Percentiles rank a stretch among this genome's conserved stretches.
phyloP scores from a whole-genome alignment of 2,888 invertebrate species.

The Amaurobius ferox region DNA sequence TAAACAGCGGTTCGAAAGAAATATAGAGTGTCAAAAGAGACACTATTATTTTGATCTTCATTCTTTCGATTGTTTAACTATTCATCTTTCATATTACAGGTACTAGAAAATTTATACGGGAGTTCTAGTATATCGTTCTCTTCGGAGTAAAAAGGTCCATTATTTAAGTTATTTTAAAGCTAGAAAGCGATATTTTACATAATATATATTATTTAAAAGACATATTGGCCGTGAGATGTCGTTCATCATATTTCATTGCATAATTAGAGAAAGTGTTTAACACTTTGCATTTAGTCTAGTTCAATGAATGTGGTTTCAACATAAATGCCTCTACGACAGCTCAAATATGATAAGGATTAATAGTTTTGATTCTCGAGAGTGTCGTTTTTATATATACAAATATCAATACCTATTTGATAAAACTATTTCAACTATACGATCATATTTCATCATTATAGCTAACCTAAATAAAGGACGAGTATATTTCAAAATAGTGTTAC shows the following conservation, averaged over 20 bases:
- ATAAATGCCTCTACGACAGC: conserved; percentile 14
- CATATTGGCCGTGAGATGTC: background rate
- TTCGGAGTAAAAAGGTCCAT: background rate
- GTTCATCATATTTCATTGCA: background rate
- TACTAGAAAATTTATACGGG: background rate
- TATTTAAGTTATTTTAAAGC: background rate
- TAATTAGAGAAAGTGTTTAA: background rate
- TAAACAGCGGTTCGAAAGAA: background rate
- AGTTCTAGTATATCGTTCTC: conserved; percentile 8
- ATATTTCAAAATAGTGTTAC: background rate
- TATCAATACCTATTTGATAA: background rate
- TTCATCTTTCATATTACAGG: background rate
- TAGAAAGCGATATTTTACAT: background rate
- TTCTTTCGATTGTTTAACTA: background rate
- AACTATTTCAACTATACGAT: background rate
- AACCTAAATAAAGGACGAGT: background rate
- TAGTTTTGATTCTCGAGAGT: background rate
- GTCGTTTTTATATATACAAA: background rate
- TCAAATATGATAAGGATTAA: conserved; percentile 10
- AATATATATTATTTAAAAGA: background rate
- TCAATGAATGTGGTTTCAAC: conserved; percentile 6
- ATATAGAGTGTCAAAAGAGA: background rate
- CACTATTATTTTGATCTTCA: background rate
- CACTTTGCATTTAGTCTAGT: conserved; percentile 10
- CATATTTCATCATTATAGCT: background rate